These are phyloP conservation scores for Stenichneumon culpator DNA, from an alignment of 2,888 invertebrate species.

Conservation along the genomic window DNA sequence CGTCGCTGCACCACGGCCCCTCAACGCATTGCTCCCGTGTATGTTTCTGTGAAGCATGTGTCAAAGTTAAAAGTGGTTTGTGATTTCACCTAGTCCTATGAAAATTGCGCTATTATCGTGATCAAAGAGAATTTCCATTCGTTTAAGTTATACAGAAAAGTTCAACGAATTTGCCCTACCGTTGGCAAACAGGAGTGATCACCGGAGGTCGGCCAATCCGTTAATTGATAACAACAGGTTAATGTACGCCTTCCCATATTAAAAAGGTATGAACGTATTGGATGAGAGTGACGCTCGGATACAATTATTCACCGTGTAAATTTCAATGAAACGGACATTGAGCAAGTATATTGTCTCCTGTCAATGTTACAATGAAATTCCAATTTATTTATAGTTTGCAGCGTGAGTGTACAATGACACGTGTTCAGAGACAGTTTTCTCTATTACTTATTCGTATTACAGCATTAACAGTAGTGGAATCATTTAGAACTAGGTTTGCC, in stretches of 20 bases:
- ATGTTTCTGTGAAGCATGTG: constrained; percentile 9
- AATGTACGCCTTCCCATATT: neutral
- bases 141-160: neutral
- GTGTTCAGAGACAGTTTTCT: neutral
- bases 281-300: neutral
- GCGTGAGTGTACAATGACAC: neutral
- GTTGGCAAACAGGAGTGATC: neutral
- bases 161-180: neutral
- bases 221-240: neutral
- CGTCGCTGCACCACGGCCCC: neutral
- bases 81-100: neutral
- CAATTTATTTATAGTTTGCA: neutral
- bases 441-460: neutral
- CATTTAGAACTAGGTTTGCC: too few relatives aligned
- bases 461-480: too few relatives aligned
- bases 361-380: neutral
- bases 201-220: neutral
- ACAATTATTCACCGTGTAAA: neutral
- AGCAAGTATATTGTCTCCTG: neutral
- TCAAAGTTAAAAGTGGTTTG: neutral
- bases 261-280: neutral
- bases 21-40: neutral
- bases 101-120: neutral
- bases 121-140: neutral
- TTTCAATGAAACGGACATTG: neutral